A percentile compares a stretch with the other conserved stretches of the same genome.
Evolutionary conservation across 1,140 invertebrate species (phyloP).

Genomic region (Centruroides sculpturatus): DNA sequence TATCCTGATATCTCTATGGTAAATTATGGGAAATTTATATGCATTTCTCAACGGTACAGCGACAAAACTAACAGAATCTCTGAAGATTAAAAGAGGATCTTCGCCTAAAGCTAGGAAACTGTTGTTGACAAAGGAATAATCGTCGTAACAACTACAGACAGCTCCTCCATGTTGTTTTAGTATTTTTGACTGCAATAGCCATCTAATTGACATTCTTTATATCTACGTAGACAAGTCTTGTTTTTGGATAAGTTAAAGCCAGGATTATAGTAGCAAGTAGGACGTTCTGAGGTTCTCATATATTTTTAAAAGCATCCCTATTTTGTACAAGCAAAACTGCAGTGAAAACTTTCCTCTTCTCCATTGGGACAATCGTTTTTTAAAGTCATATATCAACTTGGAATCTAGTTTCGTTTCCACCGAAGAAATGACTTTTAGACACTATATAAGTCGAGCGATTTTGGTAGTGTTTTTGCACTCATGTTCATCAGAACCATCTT

Average conservation of each 20-base stretch:
- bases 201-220: conserved; percentile 25
- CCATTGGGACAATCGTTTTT: conserved; percentile 45
- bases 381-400: conserved; percentile 38
- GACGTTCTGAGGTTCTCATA: conserved; percentile 29
- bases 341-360: conserved; percentile 45
- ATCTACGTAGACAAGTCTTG: conserved; percentile 26
- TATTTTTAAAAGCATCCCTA: conserved; percentile 33
- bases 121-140: conserved; percentile 54
- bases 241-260: conserved; percentile 32
- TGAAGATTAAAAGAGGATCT: conserved; percentile 32
- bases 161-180: conserved; percentile 67
- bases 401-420: conserved; percentile 34
- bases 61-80: conserved; percentile 13
- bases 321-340: conserved; percentile 26
- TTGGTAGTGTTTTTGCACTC: conserved; percentile 23
- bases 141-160: conserved; percentile 58
- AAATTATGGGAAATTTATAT: conserved; percentile 1
- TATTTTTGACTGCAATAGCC: conserved; percentile 63
- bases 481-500: conserved; percentile 29
- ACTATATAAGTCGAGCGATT: neutral
- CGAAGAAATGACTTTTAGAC: conserved; percentile 29
- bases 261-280: conserved; percentile 31
- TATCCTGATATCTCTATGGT: conserved; percentile 28
- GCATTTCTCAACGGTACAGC: conserved; percentile 3
- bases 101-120: conserved; percentile 32